Evolutionary conservation across 2,113 vertebrate genomes (phyloP).

Genomic region (Rana temporaria): DNA sequence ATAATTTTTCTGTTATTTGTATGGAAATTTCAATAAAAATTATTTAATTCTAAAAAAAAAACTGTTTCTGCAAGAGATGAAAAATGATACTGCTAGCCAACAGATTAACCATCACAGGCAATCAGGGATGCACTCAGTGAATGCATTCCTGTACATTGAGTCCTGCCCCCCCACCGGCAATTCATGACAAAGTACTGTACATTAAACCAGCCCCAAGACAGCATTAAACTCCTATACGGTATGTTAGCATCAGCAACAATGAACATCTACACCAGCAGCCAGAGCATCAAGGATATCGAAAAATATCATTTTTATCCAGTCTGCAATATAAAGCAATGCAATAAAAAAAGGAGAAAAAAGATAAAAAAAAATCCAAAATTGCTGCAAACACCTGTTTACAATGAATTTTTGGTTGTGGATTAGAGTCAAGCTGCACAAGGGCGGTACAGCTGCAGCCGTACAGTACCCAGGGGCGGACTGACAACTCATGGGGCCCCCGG

Average conservation of each 20-base stretch:
- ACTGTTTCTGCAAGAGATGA: too few species aligned
- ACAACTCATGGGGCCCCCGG: too few species aligned
- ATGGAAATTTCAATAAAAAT: too few species aligned
- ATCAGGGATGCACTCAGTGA: conserved; percentile 29
- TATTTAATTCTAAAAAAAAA: too few species aligned
- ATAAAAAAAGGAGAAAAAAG: too few species aligned
- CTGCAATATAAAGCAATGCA: too few species aligned
- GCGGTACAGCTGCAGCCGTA: conserved; percentile 30
- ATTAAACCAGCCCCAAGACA: neutral
- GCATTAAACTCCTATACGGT: neutral
- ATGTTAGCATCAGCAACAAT: neutral
- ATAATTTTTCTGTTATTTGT: too few species aligned
- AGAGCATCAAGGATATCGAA: neutral
- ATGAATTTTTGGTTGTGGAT: neutral
- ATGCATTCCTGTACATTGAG: conserved; percentile 26
- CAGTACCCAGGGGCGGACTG: too few species aligned
- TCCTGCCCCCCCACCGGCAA: neutral
- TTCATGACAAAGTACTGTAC: neutral
- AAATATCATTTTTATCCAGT: neutral
- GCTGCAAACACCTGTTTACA: too few species aligned
- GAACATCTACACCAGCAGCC: neutral
- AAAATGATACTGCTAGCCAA: conserved; percentile 3
- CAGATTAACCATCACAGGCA: conserved; percentile 6
- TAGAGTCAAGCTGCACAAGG: conserved; percentile 1
- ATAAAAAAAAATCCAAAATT: too few species aligned